Evolutionary conservation across 1,140 invertebrate species (phyloP).

Genomic region (Camponotus vicinus): DNA sequence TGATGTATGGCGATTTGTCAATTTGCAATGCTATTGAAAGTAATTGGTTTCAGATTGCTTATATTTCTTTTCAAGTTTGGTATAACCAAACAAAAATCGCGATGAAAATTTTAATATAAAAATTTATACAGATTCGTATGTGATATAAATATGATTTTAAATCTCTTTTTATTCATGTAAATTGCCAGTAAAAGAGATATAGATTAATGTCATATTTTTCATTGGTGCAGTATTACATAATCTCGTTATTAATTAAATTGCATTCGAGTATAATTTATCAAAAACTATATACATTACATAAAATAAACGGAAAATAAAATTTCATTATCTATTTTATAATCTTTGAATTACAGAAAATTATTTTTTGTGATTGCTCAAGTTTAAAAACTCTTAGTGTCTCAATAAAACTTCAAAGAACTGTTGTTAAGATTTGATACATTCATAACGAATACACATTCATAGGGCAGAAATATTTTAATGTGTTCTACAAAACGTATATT

Average conservation of each 20-base stretch:
- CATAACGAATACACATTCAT: background rate
- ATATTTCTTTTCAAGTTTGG: background rate
- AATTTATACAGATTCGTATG: background rate
- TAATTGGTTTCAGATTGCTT: constrained; percentile 14
- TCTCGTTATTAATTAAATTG: background rate
- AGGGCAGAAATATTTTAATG: constrained; percentile 15
- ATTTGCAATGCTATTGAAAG: constrained; percentile 38
- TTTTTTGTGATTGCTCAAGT: background rate
- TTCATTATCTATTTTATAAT: background rate
- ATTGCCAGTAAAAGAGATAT: background rate
- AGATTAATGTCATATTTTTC: background rate
- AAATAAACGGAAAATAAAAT: background rate
- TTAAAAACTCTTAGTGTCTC: background rate
- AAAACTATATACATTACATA: background rate
- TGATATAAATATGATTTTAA: constrained; percentile 3
- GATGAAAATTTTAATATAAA: constrained; percentile 1
- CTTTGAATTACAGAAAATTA: background rate
- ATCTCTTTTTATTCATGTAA: background rate
- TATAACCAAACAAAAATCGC: constrained; percentile 26
- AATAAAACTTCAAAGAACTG: background rate
- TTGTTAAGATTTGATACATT: constrained; percentile 1
- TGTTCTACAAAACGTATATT: background rate
- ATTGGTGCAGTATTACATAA: background rate
- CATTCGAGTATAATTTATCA: background rate
- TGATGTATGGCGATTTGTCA: constrained; percentile 43